Percentiles rank a stretch among this genome's conserved stretches.
Evolutionary conservation across 2,113 vertebrate genomes (phyloP).

Genomic region (Petrocephalus microphthalmus): DNA sequence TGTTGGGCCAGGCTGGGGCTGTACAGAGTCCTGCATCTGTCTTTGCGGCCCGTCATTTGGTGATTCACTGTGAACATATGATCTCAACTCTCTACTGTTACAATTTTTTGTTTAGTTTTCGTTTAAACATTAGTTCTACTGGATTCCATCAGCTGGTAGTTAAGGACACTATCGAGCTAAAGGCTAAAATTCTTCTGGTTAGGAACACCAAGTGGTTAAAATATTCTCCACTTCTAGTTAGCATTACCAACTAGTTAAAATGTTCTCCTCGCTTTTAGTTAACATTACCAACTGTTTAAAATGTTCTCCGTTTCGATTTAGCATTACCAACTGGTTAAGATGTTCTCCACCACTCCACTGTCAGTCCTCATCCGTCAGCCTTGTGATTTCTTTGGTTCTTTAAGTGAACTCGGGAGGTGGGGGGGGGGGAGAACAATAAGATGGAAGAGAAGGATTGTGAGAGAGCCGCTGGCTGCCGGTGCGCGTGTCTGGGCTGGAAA

Average conservation of each 20-base stretch:
- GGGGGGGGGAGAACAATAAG: conserved; percentile 20
- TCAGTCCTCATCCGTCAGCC: conserved; percentile 69
- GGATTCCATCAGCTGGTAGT: not conserved
- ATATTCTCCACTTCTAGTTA: too few species aligned
- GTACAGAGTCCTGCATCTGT: not conserved
- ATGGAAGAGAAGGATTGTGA: not conserved
- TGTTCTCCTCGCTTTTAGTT: too few species aligned
- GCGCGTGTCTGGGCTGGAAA: conserved; percentile 55
- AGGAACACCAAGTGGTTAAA: not conserved
- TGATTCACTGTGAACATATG: not conserved
- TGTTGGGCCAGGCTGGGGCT: not conserved
- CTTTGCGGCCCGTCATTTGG: not conserved
- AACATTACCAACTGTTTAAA: not conserved
- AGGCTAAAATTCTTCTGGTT: not conserved
- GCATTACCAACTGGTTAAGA: conserved; percentile 40
- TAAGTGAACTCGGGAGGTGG: conserved; percentile 48
- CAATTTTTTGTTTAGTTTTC: not conserved
- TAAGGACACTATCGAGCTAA: not conserved
- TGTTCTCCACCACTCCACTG: conserved; percentile 50
- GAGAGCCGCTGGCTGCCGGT: conserved; percentile 58
- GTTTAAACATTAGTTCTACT: not conserved
- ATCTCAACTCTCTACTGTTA: not conserved
- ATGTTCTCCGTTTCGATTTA: not conserved
- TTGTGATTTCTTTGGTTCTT: conserved; percentile 77
- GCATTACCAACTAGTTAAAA: conserved; percentile 21